Percentiles rank a stretch among this genome's conserved stretches.
phyloP scores from a whole-genome alignment of 2,888 invertebrate species.

The Acleris literana region DNA sequence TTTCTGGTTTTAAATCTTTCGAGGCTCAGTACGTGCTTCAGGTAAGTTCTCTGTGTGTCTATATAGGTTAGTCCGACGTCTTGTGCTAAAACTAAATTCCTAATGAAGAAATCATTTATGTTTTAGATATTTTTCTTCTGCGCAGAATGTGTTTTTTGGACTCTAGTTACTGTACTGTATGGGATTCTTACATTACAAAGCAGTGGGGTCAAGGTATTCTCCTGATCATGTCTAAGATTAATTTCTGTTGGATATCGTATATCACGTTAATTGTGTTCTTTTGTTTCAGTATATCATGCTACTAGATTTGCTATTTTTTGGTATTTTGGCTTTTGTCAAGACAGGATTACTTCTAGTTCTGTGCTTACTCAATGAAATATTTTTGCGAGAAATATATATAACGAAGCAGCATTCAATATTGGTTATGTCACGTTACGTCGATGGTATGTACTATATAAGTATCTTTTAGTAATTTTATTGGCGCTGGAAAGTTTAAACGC shows the following conservation, averaged over 20 bases:
- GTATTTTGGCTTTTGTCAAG: background rate
- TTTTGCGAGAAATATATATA: constrained; percentile 8
- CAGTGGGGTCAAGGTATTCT: background rate
- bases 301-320: constrained; percentile 2
- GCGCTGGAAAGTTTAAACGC: too few species aligned
- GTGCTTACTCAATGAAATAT: constrained; percentile 14
- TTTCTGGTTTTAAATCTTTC: constrained; percentile 25
- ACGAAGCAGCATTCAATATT: constrained; percentile 18
- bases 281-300: constrained; percentile 9
- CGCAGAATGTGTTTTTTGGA: constrained; percentile 3
- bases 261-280: background rate
- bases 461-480: too few species aligned
- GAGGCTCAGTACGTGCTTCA: constrained; percentile 26
- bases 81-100: background rate
- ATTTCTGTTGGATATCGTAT: too few species aligned
- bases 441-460: background rate
- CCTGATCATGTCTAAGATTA: background rate
- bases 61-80: background rate
- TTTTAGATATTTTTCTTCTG: constrained; percentile 25
- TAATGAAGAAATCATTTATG: background rate
- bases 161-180: constrained; percentile 1
- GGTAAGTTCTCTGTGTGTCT: background rate
- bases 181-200: constrained; percentile 5
- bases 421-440: constrained; percentile 25
- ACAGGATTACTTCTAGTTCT: background rate